phyloP scores from a whole-genome alignment of 2,797 vertebrate species.

The Anolis apletophallus region DNA sequence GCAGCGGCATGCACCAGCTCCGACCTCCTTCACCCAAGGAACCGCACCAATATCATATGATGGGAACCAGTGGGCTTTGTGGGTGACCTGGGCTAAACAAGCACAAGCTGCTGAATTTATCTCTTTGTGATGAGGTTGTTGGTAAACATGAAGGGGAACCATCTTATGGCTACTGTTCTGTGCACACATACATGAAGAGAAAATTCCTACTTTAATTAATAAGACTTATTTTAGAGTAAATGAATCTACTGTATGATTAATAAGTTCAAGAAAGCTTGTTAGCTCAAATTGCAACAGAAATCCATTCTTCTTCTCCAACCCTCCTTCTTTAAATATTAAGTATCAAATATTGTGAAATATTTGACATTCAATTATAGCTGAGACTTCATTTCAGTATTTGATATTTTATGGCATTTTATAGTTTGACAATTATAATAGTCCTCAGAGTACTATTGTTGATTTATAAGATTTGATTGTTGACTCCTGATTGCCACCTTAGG shows the following conservation, averaged over 20 bases:
- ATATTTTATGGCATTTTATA: not conserved
- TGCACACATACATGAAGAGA: not conserved
- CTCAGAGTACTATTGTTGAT: not conserved
- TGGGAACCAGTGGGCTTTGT: too few relatives aligned
- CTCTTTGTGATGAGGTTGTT: too few relatives aligned
- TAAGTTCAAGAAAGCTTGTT: not conserved
- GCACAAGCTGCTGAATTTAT: too few relatives aligned
- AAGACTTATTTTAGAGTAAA: not conserved
- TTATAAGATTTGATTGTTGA: not conserved
- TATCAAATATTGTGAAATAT: constrained; percentile 5
- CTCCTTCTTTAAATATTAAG: constrained; percentile 7
- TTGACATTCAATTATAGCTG: constrained; percentile 22
- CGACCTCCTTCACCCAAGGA: too few relatives aligned
- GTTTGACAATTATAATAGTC: not conserved
- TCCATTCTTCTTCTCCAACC: not conserved
- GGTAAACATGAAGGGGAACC: not conserved
- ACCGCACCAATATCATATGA: too few relatives aligned
- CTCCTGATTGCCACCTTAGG: not conserved
- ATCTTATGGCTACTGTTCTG: not conserved
- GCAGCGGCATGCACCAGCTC: too few relatives aligned
- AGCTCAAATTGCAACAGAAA: constrained; percentile 8
- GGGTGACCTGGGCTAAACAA: too few relatives aligned
- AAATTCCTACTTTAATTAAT: not conserved
- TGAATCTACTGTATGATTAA: not conserved
- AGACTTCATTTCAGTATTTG: constrained; percentile 11